Conservation (phyloP, 2,797 vertebrate species). For the Trematomus bernacchii region DNA sequence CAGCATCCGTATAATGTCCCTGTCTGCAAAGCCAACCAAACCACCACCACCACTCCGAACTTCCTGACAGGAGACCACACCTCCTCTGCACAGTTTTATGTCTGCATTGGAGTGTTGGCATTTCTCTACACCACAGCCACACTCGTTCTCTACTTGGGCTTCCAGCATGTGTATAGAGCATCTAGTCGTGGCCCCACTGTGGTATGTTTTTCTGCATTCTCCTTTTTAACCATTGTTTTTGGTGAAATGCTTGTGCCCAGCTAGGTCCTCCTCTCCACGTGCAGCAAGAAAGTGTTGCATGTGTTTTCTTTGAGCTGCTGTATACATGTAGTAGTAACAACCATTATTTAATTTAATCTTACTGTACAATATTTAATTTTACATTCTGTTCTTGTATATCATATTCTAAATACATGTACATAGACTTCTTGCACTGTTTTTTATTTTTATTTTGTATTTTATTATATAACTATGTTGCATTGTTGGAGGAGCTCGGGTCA, state of each 20-base stretch:
- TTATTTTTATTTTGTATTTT: too few species aligned
- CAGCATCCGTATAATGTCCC: slow-evolving; percentile 84
- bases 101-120: slow-evolving; percentile 90
- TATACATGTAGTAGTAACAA: neutral
- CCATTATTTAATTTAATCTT: neutral
- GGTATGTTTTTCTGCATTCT: slow-evolving; percentile 81
- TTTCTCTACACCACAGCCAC: slow-evolving; percentile 92
- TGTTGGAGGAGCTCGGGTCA: too few species aligned
- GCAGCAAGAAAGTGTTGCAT: neutral
- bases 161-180: slow-evolving; percentile 88
- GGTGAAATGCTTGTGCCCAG: slow-evolving; percentile 10
- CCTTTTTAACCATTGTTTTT: slow-evolving; percentile 6
- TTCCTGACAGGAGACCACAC: slow-evolving; percentile 89
- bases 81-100: slow-evolving; percentile 92
- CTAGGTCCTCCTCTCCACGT: slow-evolving; percentile 1
- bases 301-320: slow-evolving; percentile 2
- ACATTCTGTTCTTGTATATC: too few species aligned
- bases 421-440: too few species aligned
- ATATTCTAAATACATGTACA: too few species aligned
- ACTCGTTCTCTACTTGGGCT: slow-evolving; percentile 91
- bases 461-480: too few species aligned
- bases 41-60: fast-evolving
- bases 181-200: slow-evolving; percentile 85
- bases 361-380: too few species aligned
- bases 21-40: slow-evolving; percentile 69